Evolutionary conservation across 2,888 invertebrate genomes (phyloP), one percentile per base, ranked within the genome.

Genomic region (Dexiosoma caninum): DNA sequence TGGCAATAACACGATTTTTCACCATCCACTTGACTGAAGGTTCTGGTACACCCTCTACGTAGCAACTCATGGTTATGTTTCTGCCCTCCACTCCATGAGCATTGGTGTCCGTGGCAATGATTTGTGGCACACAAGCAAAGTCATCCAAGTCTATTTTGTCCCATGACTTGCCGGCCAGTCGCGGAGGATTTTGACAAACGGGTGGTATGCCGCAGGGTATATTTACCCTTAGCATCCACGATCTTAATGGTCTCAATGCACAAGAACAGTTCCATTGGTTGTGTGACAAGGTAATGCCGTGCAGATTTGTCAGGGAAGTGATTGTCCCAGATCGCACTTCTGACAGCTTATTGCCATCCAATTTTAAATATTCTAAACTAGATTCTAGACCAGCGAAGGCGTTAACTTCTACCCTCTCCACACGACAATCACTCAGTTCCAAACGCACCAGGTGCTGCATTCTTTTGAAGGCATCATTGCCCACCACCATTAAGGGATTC

Each of bases 231-330:
- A 94, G 89, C 94, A 96, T 95, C 96, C 95, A 96, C 85, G 94
- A 94, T 21, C 95, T 91, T 81, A 96, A 88, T 0, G 95, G 94
- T 69, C 95, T 91, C 78, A 96, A 88, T 27, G 92, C 92, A 87
- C 96, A 96, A 46, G 95, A 94, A 88, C 96, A 96, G 88, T 95
- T 94, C 95, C 96, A 96, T 0, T 94, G 95, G 89, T 96, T 96
- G 78, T 92, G 93, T n/a, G 94, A 93, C 82, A 96, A 89, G 85
- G 95, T 95, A 80, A 96, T 90, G 12, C 95, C 95, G 86, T 95
- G 94, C 64, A 96, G 89, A 82, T 93, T 93, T 82, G 93, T 91
- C 53, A 96, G 89, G 9, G 93, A 92, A 0, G 93, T 94, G 78
- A 96, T 91, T 10, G 94, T 93, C 37, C 92, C 92, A 12, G 95